Percentiles rank a stretch among this genome's conserved stretches.
Conservation (phyloP, 2,113 vertebrate species). For the Nothoprocta perdicaria region DNA sequence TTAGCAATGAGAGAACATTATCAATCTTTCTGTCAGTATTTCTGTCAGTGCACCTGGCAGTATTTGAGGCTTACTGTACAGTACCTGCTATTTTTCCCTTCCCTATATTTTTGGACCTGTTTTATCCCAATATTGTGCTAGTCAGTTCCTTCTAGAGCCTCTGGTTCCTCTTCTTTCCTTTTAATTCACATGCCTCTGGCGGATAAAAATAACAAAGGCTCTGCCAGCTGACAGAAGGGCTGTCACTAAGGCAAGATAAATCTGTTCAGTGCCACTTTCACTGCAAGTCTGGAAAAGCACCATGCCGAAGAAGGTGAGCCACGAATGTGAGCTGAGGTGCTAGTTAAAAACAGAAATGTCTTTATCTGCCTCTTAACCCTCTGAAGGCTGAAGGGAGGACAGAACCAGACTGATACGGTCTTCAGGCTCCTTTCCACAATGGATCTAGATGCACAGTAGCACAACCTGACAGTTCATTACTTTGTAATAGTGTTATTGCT, state of each 20-base stretch:
- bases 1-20: not conserved
- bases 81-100: not conserved
- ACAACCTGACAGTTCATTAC: constrained; percentile 50
- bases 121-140: not conserved
- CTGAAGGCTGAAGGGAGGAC: not conserved
- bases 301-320: not conserved
- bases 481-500: constrained; percentile 28
- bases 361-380: not conserved
- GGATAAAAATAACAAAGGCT: not conserved
- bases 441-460: not conserved
- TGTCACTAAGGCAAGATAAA: not conserved
- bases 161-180: not conserved
- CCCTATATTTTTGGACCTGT: not conserved
- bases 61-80: not conserved
- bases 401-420: not conserved
- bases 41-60: not conserved
- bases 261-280: not conserved
- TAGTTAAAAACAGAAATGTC: not conserved
- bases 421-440: constrained; percentile 30
- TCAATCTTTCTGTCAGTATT: not conserved
- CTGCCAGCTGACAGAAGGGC: not conserved
- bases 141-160: not conserved
- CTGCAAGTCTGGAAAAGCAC: not conserved
- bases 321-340: not conserved
- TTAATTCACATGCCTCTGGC: not conserved